phyloP scores from a whole-genome alignment of 2,797 vertebrate genomes.

The Dryobates pubescens region DNA sequence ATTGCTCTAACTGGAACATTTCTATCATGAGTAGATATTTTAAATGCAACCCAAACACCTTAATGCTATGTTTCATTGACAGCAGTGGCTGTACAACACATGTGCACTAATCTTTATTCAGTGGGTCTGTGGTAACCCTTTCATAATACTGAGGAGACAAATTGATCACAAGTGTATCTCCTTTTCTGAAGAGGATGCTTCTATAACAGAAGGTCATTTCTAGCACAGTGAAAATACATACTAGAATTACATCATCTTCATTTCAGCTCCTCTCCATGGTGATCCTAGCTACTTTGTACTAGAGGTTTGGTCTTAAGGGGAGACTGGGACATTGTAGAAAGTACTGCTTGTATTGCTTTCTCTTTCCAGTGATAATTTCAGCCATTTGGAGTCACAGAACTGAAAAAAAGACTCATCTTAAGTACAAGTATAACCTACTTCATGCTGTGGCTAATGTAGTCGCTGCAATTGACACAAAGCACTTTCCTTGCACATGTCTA shows the following conservation, averaged over 20 bases:
- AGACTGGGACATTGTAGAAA: background rate
- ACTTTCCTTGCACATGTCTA: background rate
- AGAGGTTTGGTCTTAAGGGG: background rate
- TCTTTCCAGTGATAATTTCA: background rate
- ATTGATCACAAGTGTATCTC: background rate
- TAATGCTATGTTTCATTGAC: background rate
- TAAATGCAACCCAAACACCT: background rate
- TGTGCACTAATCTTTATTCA: background rate
- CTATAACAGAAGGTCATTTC: background rate
- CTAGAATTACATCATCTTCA: background rate
- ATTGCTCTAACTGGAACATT: background rate
- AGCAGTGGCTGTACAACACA: background rate
- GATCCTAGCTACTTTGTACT: background rate
- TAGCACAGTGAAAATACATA: background rate
- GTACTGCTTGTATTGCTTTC: background rate
- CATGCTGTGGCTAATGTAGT: background rate
- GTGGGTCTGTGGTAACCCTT: background rate
- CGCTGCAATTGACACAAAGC: background rate
- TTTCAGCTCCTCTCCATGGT: background rate
- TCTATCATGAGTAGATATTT: background rate
- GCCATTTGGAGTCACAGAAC: background rate
- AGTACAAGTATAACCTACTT: background rate
- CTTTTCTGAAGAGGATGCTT: background rate
- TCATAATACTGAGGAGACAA: background rate
- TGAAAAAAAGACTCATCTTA: background rate